phyloP scores from a whole-genome alignment of 1,140 invertebrate species.

The Grapholita molesta region DNA sequence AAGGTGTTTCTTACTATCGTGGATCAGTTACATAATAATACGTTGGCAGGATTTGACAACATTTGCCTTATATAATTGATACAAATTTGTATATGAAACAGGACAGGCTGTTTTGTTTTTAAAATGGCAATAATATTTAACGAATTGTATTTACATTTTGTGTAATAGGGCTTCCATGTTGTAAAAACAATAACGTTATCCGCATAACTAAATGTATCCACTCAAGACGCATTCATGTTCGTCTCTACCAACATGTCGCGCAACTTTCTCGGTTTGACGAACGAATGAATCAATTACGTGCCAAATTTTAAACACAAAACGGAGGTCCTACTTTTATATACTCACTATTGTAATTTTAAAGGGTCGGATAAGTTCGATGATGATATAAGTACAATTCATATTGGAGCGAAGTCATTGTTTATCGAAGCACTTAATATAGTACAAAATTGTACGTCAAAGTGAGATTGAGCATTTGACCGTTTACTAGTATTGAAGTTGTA shows the following conservation, averaged over 20 bases:
- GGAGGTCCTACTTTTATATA: conserved; percentile 47
- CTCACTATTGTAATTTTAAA: neutral
- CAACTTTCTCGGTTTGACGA: no score
- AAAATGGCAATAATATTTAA: neutral
- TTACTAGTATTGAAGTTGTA: neutral
- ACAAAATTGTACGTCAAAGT: conserved; percentile 22
- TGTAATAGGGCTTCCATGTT: conserved; percentile 24
- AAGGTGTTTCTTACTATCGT: conserved; percentile 28
- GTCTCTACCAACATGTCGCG: no score
- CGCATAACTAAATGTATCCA: neutral
- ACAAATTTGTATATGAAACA: conserved; percentile 36
- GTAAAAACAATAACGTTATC: neutral
- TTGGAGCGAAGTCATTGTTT: conserved; percentile 14
- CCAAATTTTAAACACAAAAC: conserved; percentile 40
- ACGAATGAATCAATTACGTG: conserved; percentile 48
- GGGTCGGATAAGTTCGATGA: conserved; percentile 19
- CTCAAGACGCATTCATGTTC: neutral
- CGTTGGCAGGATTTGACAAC: conserved; percentile 15
- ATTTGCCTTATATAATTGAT: conserved; percentile 20
- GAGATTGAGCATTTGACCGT: conserved; percentile 16
- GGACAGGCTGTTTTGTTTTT: conserved; percentile 36
- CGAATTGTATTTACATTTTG: conserved; percentile 19
- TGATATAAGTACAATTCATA: conserved; percentile 33
- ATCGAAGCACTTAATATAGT: conserved; percentile 21
- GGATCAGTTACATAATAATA: conserved; percentile 1